Evolutionary conservation across 2,888 invertebrate species (phyloP).

Genomic region (Cantharis rufa): DNA sequence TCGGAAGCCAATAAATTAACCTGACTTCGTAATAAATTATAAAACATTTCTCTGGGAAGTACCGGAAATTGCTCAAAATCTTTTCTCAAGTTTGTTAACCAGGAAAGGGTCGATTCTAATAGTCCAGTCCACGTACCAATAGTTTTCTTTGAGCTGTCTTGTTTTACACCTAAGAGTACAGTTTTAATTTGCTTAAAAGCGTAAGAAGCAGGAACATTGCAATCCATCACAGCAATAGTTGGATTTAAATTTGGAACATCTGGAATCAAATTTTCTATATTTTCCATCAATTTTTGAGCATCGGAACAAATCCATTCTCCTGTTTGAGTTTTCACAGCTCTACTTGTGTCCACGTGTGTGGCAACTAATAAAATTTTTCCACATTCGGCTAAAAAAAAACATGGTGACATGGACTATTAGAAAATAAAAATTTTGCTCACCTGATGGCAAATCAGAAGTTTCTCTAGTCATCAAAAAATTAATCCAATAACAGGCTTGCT

Average conservation of each 20-base stretch:
- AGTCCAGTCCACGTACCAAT: slow-evolving; percentile 61
- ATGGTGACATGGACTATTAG: no score
- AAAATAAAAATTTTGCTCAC: slow-evolving; percentile 44
- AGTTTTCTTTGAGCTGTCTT: slow-evolving; percentile 58
- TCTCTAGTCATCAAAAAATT: slow-evolving; percentile 70
- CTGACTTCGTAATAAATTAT: slow-evolving; percentile 60
- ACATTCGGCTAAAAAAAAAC: slow-evolving; percentile 57
- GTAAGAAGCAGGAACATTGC: slow-evolving; percentile 64
- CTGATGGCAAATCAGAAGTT: slow-evolving; percentile 50
- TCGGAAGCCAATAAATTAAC: slow-evolving; percentile 69
- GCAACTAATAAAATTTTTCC: slow-evolving; percentile 68
- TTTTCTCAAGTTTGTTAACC: slow-evolving; percentile 60
- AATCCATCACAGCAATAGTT: slow-evolving; percentile 64
- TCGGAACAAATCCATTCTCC: slow-evolving; percentile 65
- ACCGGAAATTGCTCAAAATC: slow-evolving; percentile 64
- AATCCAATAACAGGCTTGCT: slow-evolving; percentile 74
- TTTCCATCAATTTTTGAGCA: slow-evolving; percentile 57
- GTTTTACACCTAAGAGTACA: slow-evolving; percentile 59
- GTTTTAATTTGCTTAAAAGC: slow-evolving; percentile 65
- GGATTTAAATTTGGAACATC: slow-evolving; percentile 64
- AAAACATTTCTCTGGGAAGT: slow-evolving; percentile 63
- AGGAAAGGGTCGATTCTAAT: slow-evolving; percentile 61
- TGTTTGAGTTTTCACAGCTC: slow-evolving; percentile 58
- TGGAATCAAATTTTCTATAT: slow-evolving; percentile 57
- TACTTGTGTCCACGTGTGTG: slow-evolving; percentile 64